These are phyloP conservation scores for Callocephalon fimbriatum DNA, from an alignment of 2,113 vertebrate genomes.

Conservation along the genomic window DNA sequence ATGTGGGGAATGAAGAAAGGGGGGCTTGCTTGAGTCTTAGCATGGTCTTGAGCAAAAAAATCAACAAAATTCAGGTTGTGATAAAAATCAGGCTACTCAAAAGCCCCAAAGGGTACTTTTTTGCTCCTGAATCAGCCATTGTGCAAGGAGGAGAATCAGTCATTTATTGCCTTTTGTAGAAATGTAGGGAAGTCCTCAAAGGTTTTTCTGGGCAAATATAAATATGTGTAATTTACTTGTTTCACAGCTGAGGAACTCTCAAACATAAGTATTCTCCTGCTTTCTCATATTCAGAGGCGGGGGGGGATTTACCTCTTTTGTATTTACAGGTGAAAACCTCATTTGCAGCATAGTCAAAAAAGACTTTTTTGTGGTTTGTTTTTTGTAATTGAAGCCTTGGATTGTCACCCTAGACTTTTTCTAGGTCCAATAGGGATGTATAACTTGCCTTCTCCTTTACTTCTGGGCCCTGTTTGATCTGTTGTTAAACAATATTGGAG, in stretches of 20 bases:
- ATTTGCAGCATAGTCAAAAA: neutral
- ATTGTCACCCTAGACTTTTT: neutral
- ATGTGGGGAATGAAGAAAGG: neutral
- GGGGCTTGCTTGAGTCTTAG: neutral
- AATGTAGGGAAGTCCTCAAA: neutral
- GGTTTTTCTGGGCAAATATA: neutral
- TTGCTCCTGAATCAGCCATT: neutral
- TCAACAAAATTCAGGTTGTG: neutral
- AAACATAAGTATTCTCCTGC: neutral
- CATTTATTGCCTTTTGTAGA: neutral
- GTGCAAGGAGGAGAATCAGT: neutral
- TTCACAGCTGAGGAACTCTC: neutral
- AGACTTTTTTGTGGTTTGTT: neutral
- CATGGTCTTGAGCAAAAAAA: neutral
- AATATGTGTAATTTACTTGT: neutral
- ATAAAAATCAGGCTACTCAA: neutral
- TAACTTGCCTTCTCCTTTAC: neutral
- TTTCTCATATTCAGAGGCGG: neutral
- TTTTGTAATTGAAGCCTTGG: neutral
- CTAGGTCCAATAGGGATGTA: rapidly evolving
- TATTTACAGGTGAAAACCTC: neutral
- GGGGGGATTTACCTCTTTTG: rapidly evolving
- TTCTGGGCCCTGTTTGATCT: neutral
- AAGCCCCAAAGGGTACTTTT: neutral
- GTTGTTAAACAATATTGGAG: neutral